Evolutionary conservation across 1,140 invertebrate genomes (phyloP), one percentile per base, ranked within the genome.

Genomic region (Nomia melanderi): DNA sequence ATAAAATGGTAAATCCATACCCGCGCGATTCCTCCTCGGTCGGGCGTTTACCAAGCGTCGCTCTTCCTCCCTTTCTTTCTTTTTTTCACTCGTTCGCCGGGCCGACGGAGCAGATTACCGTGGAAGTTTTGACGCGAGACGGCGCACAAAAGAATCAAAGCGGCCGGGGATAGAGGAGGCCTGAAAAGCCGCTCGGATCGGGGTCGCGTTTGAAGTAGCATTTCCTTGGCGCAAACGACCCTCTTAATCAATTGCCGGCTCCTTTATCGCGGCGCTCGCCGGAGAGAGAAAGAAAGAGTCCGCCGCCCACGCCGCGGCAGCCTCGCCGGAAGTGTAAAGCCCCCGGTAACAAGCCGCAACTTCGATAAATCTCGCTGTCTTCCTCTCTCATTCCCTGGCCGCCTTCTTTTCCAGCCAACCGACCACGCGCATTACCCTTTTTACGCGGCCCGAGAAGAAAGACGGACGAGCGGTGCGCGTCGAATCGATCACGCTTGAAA

Each of bases 191-290:
- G 74, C 59, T 74, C 44, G 75, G 77, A 77, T 71, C 65, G 78
- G 80, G 80, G 73, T 73, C 79, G 64, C 83, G 83, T 88, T 88
- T 88, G 86, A 88, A 88, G 87, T 87, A 88, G 79, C 84, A 82
- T 90, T 88, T 86, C 85, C 84, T 83, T 79, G 86, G 84, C 87
- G 88, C 87, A 88, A 91, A 90, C 89, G 88, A 90, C 88, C 90
- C 89, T 90, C 88, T 90, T 90, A 90, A 91, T 91, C 90, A 91
- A 90, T 90, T 87, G 89, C 88, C 87, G 85, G 84, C 86, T 87
- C 87, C 88, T 90, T 88, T 90, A 88, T 90, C 75, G 41, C 66
- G 66, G 60, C 41, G 66, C 79, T 80, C 66, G 60, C 73, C 83
- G 47, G 64, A 29, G 47, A n/a, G 20, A n/a, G 47, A 50, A 17